A percentile compares a stretch with the other conserved stretches of the same genome.
phyloP scores from a whole-genome alignment of 2,888 invertebrate species.

The Eulithis testata region DNA sequence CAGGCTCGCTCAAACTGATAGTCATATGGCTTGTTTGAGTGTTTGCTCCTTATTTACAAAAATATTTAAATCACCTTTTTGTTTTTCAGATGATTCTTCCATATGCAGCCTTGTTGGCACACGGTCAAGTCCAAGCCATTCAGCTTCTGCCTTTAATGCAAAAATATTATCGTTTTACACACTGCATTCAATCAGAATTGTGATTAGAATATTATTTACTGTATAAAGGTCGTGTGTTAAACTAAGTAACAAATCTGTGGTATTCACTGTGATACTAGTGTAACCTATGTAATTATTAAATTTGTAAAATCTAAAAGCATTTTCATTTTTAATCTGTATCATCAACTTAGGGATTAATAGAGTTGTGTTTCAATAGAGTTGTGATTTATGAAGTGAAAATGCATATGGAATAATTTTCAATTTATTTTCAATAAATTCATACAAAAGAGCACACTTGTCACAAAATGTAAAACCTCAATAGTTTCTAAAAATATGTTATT shows the following conservation, averaged over 20 bases:
- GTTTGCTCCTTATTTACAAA: conserved; percentile 62
- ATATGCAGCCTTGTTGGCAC: conserved; percentile 86
- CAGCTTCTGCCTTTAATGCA: conserved; percentile 85
- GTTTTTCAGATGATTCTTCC: conserved; percentile 83
- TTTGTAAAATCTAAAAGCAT: conserved; percentile 8
- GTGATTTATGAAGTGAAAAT: conserved; percentile 59
- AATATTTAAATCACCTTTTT: conserved; percentile 79
- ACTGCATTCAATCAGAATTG: conserved; percentile 56
- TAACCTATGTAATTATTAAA: conserved; percentile 16
- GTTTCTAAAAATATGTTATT: conserved; percentile 11
- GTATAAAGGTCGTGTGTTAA: conserved; percentile 27
- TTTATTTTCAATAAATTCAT: conserved; percentile 55
- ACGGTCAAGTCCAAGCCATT: conserved; percentile 87
- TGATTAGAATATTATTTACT: conserved; percentile 48
- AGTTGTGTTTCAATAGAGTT: not conserved
- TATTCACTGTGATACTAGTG: conserved; percentile 49
- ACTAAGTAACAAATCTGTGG: conserved; percentile 49
- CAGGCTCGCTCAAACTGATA: conserved; percentile 70
- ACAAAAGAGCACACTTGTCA: conserved; percentile 41
- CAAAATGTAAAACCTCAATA: conserved; percentile 14
- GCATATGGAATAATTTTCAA: conserved; percentile 48
- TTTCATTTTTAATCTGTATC: conserved; percentile 9
- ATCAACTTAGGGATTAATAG: not conserved
- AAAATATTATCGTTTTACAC: conserved; percentile 71
- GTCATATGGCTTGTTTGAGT: conserved; percentile 67